Conservation (phyloP, 2,113 vertebrate genomes). For the Gambusia holbrooki region DNA sequence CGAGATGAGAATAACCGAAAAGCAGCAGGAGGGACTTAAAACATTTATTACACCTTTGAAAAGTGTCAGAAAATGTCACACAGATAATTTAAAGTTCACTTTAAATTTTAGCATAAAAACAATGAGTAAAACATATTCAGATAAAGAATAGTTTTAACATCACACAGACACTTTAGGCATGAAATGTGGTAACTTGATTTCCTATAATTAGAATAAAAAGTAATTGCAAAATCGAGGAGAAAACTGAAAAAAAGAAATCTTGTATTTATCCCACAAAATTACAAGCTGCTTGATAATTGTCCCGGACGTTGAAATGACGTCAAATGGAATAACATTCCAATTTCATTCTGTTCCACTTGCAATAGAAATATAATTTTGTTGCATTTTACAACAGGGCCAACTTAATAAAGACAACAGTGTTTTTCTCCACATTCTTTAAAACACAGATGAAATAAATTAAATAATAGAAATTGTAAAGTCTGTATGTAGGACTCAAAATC, state of each 20-base stretch:
- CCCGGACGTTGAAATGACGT: too few relatives aligned
- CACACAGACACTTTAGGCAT: not conserved
- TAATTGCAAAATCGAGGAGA: not conserved
- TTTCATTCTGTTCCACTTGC: too few relatives aligned
- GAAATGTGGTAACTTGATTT: not conserved
- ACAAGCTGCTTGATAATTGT: too few relatives aligned
- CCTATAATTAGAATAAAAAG: not conserved
- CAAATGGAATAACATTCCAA: too few relatives aligned
- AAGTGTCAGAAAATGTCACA: not conserved
- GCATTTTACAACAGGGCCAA: too few relatives aligned
- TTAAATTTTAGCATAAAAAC: not conserved
- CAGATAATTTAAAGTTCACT: not conserved
- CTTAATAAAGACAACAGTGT: too few relatives aligned
- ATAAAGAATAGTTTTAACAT: not conserved
- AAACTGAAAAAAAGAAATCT: not conserved
- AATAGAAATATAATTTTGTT: too few relatives aligned
- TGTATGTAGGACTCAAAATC: too few relatives aligned
- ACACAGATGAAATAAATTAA: too few relatives aligned
- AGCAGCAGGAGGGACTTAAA: constrained; percentile 13
- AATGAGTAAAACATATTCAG: not conserved
- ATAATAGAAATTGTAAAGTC: too few relatives aligned
- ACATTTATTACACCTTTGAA: not conserved
- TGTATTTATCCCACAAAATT: too few relatives aligned
- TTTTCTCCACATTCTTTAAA: too few relatives aligned
- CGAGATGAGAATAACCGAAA: constrained; percentile 10